A percentile compares a stretch with the other conserved stretches of the same genome.
Conservation (phyloP, 2,113 vertebrate genomes). For the Pungitius pungitius region DNA sequence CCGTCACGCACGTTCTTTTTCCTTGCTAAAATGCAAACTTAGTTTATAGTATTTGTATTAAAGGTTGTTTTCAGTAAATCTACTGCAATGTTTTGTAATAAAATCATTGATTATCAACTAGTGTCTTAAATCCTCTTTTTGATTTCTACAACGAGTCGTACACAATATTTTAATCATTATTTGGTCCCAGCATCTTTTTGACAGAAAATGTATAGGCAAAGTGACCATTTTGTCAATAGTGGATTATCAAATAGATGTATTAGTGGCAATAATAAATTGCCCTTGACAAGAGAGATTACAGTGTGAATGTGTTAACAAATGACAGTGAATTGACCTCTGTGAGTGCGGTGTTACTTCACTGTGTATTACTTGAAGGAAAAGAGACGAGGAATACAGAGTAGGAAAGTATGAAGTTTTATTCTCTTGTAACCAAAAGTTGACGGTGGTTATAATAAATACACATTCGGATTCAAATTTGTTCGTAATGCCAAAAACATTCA, state of each 20-base stretch:
- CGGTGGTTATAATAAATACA: constrained; percentile 79
- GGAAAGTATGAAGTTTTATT: constrained; percentile 62
- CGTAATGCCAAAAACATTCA: constrained; percentile 71
- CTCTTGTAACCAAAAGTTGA: constrained; percentile 61
- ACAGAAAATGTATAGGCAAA: background rate
- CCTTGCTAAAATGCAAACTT: background rate
- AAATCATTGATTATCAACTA: constrained; percentile 18
- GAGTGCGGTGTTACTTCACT: too few relatives aligned
- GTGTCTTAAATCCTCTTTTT: background rate
- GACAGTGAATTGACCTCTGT: too few relatives aligned
- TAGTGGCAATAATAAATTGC: too few relatives aligned
- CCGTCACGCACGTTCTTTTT: background rate
- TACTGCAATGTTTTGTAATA: constrained; percentile 36
- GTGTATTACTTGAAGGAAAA: background rate
- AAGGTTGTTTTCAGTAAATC: background rate
- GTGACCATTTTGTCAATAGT: background rate
- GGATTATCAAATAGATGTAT: background rate
- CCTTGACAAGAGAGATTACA: too few relatives aligned
- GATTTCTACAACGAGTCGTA: background rate
- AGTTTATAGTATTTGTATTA: constrained; percentile 8
- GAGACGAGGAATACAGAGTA: constrained; percentile 25
- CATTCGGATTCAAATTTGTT: constrained; percentile 73
- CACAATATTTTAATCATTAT: background rate
- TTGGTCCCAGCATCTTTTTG: background rate
- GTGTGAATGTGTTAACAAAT: too few relatives aligned